Conservation (phyloP, 2,888 invertebrate genomes). For the Nematopogon swammerdamellus region DNA sequence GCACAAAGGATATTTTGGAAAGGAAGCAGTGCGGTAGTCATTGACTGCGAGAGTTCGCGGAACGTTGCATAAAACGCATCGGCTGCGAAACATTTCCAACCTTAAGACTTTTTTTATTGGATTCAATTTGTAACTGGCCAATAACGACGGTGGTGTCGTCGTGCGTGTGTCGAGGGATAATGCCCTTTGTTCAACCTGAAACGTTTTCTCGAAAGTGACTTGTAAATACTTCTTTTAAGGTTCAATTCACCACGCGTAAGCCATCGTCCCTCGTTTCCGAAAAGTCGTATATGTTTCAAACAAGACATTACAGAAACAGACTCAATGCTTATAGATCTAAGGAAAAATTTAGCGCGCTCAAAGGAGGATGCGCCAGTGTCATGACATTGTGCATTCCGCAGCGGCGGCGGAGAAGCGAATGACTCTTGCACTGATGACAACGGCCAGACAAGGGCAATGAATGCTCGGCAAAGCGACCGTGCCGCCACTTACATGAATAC, state of each 20-base stretch:
- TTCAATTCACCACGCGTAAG: no score
- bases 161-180: constrained; percentile 21
- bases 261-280: no score
- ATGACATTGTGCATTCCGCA: constrained; percentile 44
- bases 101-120: neutral
- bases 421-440: constrained; percentile 43
- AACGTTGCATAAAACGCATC: neutral
- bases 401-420: constrained; percentile 32
- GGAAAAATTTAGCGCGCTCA: no score
- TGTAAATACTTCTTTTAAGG: no score
- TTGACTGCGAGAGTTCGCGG: neutral
- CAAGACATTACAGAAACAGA: no score
- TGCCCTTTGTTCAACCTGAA: constrained; percentile 31
- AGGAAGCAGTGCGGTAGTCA: no score
- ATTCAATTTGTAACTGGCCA: neutral
- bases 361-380: constrained; percentile 31
- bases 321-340: no score
- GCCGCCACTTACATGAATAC: no score
- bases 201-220: no score
- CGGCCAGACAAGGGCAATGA: constrained; percentile 48
- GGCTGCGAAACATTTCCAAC: neutral
- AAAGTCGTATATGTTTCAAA: no score
- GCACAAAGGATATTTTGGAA: no score
- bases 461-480: constrained; percentile 26
- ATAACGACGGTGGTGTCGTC: no score